These are phyloP conservation scores for Anthoptus insignis DNA, from an alignment of 2,888 invertebrate species.

Conservation along the genomic window DNA sequence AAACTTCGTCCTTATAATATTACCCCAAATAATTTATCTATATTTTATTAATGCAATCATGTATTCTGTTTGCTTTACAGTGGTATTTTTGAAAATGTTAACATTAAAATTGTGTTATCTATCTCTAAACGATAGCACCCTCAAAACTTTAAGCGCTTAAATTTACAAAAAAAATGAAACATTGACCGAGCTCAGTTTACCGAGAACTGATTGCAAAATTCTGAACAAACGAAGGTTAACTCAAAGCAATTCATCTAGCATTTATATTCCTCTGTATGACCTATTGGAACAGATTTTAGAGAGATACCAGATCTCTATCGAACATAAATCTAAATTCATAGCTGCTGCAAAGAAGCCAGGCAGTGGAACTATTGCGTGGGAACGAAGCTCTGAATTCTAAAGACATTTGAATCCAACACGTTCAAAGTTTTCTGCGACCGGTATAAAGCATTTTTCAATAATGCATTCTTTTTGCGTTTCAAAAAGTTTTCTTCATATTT, in stretches of 20 bases:
- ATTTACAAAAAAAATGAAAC: too few relatives aligned
- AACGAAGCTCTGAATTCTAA: constrained; percentile 28
- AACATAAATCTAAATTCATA: constrained; percentile 32
- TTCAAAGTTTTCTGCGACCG: constrained; percentile 25
- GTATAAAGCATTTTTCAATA: constrained; percentile 32
- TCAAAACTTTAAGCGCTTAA: too few relatives aligned
- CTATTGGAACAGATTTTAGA: constrained; percentile 7
- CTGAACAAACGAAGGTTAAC: too few relatives aligned
- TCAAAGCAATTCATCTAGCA: background rate
- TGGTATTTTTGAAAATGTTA: too few relatives aligned
- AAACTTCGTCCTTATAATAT: too few relatives aligned
- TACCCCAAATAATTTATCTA: too few relatives aligned
- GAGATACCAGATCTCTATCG: constrained; percentile 1
- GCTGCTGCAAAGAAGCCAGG: constrained; percentile 19
- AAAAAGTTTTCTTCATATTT: background rate
- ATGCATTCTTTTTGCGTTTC: constrained; percentile 16
- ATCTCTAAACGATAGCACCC: too few relatives aligned
- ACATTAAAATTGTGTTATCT: too few relatives aligned
- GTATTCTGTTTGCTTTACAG: too few relatives aligned
- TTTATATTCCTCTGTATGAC: background rate
- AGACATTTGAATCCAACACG: constrained; percentile 34
- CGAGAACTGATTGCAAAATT: too few relatives aligned
- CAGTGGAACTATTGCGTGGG: constrained; percentile 20
- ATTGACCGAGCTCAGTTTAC: too few relatives aligned
- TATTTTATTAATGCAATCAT: too few relatives aligned